A percentile compares a stretch with the other conserved stretches of the same genome.
Evolutionary conservation across 1,140 invertebrate species (phyloP).

Genomic region (Cydia pomonella): DNA sequence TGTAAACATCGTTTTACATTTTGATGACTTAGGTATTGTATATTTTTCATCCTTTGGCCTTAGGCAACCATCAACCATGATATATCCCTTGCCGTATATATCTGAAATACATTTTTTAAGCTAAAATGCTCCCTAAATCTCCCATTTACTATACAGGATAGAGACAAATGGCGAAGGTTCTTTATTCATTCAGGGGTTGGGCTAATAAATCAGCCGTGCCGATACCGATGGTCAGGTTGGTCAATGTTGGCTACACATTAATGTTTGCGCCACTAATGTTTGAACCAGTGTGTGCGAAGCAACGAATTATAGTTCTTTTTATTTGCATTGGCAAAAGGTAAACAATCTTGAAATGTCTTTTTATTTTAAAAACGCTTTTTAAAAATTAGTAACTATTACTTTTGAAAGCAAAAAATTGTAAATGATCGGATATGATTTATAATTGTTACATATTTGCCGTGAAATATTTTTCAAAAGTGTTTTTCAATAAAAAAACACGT

Average conservation of each 20-base stretch:
- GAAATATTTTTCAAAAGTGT: no score
- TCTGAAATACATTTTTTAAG: conserved; percentile 31
- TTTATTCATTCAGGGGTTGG: conserved; percentile 61
- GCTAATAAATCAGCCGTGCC: conserved; percentile 62
- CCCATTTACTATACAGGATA: conserved; percentile 65
- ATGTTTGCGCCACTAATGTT: neutral
- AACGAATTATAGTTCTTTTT: no score
- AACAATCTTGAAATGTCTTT: no score
- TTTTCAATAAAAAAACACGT: no score
- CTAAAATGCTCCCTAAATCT: conserved; percentile 59
- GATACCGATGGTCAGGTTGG: conserved; percentile 47
- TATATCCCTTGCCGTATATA: conserved; percentile 11
- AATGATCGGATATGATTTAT: no score
- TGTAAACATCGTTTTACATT: no score
- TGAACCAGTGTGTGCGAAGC: neutral
- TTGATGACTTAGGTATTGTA: no score
- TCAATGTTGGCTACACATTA: conserved; percentile 21
- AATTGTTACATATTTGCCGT: no score
- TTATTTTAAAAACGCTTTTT: no score
- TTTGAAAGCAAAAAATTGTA: no score
- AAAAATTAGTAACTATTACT: no score
- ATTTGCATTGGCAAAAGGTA: no score
- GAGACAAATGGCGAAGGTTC: conserved; percentile 65
- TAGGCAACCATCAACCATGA: conserved; percentile 15
- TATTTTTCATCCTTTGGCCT: conserved; percentile 23